Evolutionary conservation across 1,140 invertebrate genomes (phyloP).

Genomic region (Armadillidium nasatum): DNA sequence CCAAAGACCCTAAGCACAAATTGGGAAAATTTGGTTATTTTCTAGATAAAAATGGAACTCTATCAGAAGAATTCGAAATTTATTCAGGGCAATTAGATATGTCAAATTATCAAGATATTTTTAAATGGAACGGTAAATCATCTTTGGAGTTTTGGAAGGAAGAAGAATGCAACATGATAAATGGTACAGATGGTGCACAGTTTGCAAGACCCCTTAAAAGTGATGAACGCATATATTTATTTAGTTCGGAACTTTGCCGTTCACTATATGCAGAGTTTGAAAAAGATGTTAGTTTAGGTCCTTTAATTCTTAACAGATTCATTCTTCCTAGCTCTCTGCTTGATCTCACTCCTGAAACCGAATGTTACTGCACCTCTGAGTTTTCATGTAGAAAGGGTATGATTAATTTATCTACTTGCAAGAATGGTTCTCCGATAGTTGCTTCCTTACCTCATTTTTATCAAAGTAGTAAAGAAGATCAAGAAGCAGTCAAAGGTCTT

Average conservation of each 20-base stretch:
- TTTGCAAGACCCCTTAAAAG: slow-evolving; percentile 42
- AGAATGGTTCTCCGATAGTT: slow-evolving; percentile 43
- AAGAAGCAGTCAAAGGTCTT: slow-evolving; percentile 65
- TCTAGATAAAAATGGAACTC: slow-evolving; percentile 52
- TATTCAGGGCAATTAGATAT: slow-evolving; percentile 51
- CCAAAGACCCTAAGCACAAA: slow-evolving; percentile 58
- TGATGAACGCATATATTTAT: slow-evolving; percentile 30
- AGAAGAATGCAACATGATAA: slow-evolving; percentile 44
- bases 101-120: slow-evolving; percentile 46
- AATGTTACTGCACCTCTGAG: slow-evolving; percentile 43
- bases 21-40: slow-evolving; percentile 61
- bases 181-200: slow-evolving; percentile 45
- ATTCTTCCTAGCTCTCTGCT: slow-evolving; percentile 36
- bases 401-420: slow-evolving; percentile 42
- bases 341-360: slow-evolving; percentile 38
- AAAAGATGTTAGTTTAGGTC: slow-evolving; percentile 34
- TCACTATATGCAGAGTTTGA: slow-evolving; percentile 41
- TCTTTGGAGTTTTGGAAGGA: slow-evolving; percentile 31
- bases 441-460: slow-evolving; percentile 79
- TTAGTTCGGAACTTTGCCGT: slow-evolving; percentile 43
- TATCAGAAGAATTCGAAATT: slow-evolving; percentile 55
- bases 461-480: slow-evolving; percentile 62
- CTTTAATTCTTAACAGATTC: slow-evolving; percentile 37
- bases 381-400: slow-evolving; percentile 40
- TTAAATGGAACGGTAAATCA: slow-evolving; percentile 45